Percentiles rank a stretch among this genome's conserved stretches.
These are phyloP conservation scores for Alsophila aescularia DNA, from an alignment of 2,888 invertebrate genomes.

Conservation along the genomic window DNA sequence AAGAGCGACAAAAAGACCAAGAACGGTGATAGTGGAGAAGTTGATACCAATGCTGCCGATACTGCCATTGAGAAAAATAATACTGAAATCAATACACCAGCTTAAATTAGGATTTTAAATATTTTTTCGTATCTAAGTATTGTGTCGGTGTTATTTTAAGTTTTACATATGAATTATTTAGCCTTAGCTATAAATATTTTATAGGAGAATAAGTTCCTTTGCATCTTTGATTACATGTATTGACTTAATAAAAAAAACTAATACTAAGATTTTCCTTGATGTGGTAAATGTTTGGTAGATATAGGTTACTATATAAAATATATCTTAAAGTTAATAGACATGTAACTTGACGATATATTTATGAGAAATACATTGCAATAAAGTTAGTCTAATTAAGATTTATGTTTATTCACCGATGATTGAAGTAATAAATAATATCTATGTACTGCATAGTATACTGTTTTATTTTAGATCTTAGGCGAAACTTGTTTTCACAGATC, in stretches of 20 bases:
- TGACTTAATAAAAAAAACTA: too few species aligned
- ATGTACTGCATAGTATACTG: too few species aligned
- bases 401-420: too few species aligned
- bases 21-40: conserved; percentile 69
- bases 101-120: conserved; percentile 40
- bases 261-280: too few species aligned
- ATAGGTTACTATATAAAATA: too few species aligned
- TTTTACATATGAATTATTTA: not conserved
- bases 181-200: not conserved
- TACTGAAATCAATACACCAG: conserved; percentile 62
- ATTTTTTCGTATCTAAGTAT: not conserved
- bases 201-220: not conserved
- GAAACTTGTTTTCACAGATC: too few species aligned
- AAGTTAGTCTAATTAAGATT: not conserved
- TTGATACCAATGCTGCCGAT: conserved; percentile 60
- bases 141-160: not conserved
- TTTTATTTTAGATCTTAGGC: too few species aligned
- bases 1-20: conserved; percentile 86
- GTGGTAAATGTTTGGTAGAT: too few species aligned
- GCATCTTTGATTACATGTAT: not conserved
- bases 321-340: too few species aligned
- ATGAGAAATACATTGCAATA: not conserved
- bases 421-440: too few species aligned
- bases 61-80: conserved; percentile 64
- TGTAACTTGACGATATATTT: too few species aligned